phyloP scores from a whole-genome alignment of 2,888 invertebrate genomes.

The Morinoia aosen region DNA sequence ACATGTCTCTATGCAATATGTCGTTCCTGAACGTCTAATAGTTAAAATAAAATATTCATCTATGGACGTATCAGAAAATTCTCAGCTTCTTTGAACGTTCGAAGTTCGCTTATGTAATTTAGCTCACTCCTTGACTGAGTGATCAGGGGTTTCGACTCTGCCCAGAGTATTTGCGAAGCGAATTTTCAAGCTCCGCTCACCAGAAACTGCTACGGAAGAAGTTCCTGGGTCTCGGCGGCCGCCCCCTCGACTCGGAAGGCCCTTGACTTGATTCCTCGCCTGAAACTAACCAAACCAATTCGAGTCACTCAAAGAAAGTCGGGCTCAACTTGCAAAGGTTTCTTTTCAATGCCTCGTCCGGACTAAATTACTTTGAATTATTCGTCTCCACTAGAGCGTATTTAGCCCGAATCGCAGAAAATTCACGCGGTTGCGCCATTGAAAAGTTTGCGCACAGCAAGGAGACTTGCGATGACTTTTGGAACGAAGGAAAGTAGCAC shows the following conservation, averaged over 20 bases:
- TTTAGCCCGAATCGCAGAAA: not conserved
- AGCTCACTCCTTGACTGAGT: not conserved
- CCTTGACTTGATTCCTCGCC: conserved; percentile 8
- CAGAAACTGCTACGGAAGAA: not conserved
- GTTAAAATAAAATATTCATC: too few species aligned
- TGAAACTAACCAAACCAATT: conserved; percentile 37
- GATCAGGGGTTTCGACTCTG: not conserved
- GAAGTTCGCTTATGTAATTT: not conserved
- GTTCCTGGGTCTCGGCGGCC: not conserved
- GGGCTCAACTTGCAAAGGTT: conserved; percentile 25
- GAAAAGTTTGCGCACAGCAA: not conserved
- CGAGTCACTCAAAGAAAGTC: conserved; percentile 13
- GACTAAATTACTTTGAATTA: not conserved
- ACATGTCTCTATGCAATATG: too few species aligned
- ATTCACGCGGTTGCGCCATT: not conserved
- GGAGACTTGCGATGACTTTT: conserved; percentile 4
- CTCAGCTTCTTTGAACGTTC: too few species aligned
- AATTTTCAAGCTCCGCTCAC: not conserved
- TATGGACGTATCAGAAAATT: too few species aligned
- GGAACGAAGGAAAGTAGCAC: not conserved
- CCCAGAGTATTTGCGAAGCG: not conserved
- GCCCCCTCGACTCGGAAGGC: not conserved
- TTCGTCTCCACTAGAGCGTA: not conserved
- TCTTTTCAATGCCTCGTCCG: not conserved
- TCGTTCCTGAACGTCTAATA: too few species aligned